phyloP scores from a whole-genome alignment of 1,140 invertebrate genomes.

The Tachypleus tridentatus region DNA sequence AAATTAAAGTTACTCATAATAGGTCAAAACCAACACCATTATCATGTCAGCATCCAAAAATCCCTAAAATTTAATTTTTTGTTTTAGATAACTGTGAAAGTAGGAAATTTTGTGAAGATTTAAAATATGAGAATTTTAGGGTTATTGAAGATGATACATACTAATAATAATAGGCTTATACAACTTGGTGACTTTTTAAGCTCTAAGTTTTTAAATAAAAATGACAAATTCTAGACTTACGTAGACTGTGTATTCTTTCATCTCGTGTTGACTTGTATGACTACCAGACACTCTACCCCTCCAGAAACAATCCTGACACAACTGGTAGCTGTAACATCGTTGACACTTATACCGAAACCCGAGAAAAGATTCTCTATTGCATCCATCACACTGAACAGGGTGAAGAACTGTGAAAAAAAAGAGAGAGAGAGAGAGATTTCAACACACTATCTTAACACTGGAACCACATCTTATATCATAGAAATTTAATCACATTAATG shows the following conservation, averaged over 20 bases:
- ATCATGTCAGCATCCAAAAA: too few relatives aligned
- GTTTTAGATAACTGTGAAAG: too few relatives aligned
- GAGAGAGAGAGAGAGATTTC: too few relatives aligned
- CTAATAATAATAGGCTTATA: too few relatives aligned
- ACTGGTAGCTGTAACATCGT: slow-evolving; percentile 89
- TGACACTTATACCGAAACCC: slow-evolving; percentile 97
- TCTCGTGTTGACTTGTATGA: slow-evolving; percentile 90
- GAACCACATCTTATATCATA: background rate
- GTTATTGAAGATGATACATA: too few relatives aligned
- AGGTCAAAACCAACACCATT: too few relatives aligned
- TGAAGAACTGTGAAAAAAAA: slow-evolving; percentile 30
- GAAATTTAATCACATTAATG: background rate
- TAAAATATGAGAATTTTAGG: too few relatives aligned
- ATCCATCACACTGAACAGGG: slow-evolving; percentile 40
- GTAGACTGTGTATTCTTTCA: slow-evolving; percentile 93
- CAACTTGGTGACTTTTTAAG: too few relatives aligned
- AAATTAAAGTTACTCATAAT: too few relatives aligned
- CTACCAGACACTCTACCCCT: slow-evolving; percentile 74
- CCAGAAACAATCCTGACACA: slow-evolving; percentile 99
- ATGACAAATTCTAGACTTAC: slow-evolving; percentile 45
- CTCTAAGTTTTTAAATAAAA: too few relatives aligned
- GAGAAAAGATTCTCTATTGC: slow-evolving; percentile 68
- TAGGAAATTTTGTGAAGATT: too few relatives aligned
- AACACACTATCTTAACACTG: slow-evolving; percentile 1
- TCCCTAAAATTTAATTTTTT: too few relatives aligned